phyloP scores from a whole-genome alignment of 2,888 invertebrate genomes.

The Microplitis manilae region DNA sequence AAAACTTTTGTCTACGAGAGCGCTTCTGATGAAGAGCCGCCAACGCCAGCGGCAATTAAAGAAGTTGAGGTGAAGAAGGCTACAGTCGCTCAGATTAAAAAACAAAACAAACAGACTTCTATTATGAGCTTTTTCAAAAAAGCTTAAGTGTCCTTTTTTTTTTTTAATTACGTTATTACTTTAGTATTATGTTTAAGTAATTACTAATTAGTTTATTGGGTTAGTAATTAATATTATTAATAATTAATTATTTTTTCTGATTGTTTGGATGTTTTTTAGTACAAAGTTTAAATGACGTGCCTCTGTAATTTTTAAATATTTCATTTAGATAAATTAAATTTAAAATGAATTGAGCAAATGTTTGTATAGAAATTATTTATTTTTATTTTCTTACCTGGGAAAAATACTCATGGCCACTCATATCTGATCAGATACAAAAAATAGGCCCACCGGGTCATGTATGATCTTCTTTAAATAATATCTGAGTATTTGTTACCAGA shows the following conservation, averaged over 20 bases:
- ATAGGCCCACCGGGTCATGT: no score
- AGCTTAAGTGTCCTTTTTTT: slow-evolving; percentile 50
- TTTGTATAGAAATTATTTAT: not conserved
- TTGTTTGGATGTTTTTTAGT: not conserved
- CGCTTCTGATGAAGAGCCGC: slow-evolving; percentile 62
- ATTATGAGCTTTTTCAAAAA: slow-evolving; percentile 68
- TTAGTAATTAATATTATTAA: not conserved
- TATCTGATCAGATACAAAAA: no score
- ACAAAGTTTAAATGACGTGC: slow-evolving; percentile 32
- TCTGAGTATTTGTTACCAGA: not conserved
- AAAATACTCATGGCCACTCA: no score
- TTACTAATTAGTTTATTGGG: slow-evolving; percentile 4
- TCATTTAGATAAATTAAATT: not conserved
- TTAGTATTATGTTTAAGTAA: slow-evolving; percentile 5
- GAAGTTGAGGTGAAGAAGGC: slow-evolving; percentile 45
- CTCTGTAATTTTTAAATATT: slow-evolving; percentile 16
- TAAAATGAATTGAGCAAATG: not conserved
- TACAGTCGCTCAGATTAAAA: slow-evolving; percentile 51
- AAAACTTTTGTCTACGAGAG: slow-evolving; percentile 66
- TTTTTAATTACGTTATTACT: slow-evolving; percentile 5
- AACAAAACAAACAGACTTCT: slow-evolving; percentile 60
- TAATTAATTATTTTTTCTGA: not conserved
- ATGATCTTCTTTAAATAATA: not conserved
- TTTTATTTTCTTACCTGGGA: no score
- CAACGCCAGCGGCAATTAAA: slow-evolving; percentile 42